Percentiles rank a stretch among this genome's conserved stretches.
Evolutionary conservation across 2,797 vertebrate species (phyloP).

Genomic region (Danio aesculapii): DNA sequence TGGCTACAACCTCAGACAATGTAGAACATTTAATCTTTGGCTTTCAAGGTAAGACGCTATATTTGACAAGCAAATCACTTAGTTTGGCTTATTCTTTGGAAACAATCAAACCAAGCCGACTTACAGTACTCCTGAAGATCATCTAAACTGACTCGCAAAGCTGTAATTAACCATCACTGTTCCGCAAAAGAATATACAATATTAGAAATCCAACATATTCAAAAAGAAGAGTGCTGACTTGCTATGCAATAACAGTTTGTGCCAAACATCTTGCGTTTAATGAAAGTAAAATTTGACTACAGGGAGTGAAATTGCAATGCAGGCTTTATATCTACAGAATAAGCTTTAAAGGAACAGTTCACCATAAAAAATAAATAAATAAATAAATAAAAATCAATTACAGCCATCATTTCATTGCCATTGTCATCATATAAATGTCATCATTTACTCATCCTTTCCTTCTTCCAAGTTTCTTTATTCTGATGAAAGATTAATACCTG

Average conservation of each 20-base stretch:
- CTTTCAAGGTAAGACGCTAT: not conserved
- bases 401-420: no score
- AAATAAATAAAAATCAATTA: no score
- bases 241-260: not conserved
- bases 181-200: not conserved
- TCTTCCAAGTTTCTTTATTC: no score
- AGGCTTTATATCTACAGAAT: not conserved
- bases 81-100: not conserved
- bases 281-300: not conserved
- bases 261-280: not conserved
- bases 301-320: not conserved
- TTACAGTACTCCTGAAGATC: not conserved
- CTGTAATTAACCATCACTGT: not conserved
- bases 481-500: no score
- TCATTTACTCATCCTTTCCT: no score
- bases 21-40: conserved; percentile 1
- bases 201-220: not conserved
- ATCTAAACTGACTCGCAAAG: not conserved
- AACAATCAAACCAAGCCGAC: not conserved
- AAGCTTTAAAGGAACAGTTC: not conserved
- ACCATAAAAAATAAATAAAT: no score
- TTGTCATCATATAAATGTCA: no score
- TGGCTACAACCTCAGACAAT: not conserved
- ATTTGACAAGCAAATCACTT: conserved; percentile 25
- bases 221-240: not conserved